Evolutionary conservation across 2,888 invertebrate genomes (phyloP).

Genomic region (Mesorhabditis sp.): DNA sequence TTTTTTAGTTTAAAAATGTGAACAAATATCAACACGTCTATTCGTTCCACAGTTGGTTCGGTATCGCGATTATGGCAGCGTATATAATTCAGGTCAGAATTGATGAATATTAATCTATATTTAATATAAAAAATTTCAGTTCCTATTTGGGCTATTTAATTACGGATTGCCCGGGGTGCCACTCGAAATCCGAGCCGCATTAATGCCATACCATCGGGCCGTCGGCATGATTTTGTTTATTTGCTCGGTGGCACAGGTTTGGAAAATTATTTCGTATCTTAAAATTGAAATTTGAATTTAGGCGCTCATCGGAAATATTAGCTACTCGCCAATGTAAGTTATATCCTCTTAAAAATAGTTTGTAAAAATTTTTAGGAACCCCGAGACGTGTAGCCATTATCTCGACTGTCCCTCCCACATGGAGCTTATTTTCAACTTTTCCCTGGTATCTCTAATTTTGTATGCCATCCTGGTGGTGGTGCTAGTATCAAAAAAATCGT

Average conservation of each 20-base stretch:
- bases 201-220: constrained; percentile 37
- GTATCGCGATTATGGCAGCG: constrained; percentile 32
- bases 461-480: constrained; percentile 37
- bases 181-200: constrained; percentile 21
- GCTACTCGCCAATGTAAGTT: constrained; percentile 10
- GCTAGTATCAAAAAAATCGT: constrained; percentile 34
- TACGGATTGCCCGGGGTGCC: constrained; percentile 34
- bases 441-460: constrained; percentile 36
- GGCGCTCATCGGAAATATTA: constrained; percentile 19
- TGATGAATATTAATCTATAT: background rate
- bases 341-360: background rate
- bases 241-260: background rate
- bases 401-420: constrained; percentile 28
- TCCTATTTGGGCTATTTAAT: constrained; percentile 37
- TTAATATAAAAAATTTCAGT: constrained; percentile 22
- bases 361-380: background rate
- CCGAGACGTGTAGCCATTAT: background rate
- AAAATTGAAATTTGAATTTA: constrained; percentile 11
- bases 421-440: constrained; percentile 36
- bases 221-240: constrained; percentile 28
- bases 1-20: constrained; percentile 11
- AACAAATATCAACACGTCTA: constrained; percentile 23
- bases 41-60: constrained; percentile 46
- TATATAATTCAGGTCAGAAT: constrained; percentile 39
- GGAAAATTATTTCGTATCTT: background rate